Base-by-base conservation (phyloP, 2,888 invertebrate genomes). In the Enchytraeus crypticus region DNA sequence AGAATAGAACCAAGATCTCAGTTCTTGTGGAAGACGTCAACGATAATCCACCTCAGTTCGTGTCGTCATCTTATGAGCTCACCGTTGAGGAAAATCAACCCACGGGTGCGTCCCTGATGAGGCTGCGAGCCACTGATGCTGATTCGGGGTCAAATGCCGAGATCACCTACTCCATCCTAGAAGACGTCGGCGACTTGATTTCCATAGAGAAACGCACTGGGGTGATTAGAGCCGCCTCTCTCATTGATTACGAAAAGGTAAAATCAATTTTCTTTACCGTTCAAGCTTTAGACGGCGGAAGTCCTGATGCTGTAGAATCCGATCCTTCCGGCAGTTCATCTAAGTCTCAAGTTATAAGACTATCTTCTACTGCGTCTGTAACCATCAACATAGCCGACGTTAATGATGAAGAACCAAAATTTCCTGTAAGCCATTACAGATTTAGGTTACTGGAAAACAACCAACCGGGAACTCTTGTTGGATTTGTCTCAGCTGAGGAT, bases 391-490 rank as follows among this genome's bases (percentile, higher is more conserved):
- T 66, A 14, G 32, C 55, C n/a, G 65, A 67, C 47, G 59, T 61
- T 5, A 67, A 67, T 46, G 67, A 67, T 49, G 65, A 67, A 55
- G 45, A 29, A n/a, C 67, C 67, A 5, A 32, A 27, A 33, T 67
- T 67, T 57, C 26, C 49, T 5, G 11, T 38, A 18, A 8, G 11
- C 11, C 38, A 38, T 38, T 67, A 67, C 57, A 45, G 57, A 30
- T 64, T 64, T 33, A 34, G 33, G 18, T 54, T 67, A 14, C 45
- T 30, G 18, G 64, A 64, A 45, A 66, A 62, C 45, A 29, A 34
- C 32, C 60, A 55, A 23, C 80, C 87, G 21, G 60, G 60, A 18
- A 56, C 60, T 0, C 32, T 53, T 23, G 67, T 67, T 32, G 67
- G 67, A 18, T 26, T 38, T 18, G 67, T 67, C 18, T 51, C 57